Base-by-base conservation (phyloP, 2,113 vertebrate genomes). In the Craseonycteris thonglongyai region DNA sequence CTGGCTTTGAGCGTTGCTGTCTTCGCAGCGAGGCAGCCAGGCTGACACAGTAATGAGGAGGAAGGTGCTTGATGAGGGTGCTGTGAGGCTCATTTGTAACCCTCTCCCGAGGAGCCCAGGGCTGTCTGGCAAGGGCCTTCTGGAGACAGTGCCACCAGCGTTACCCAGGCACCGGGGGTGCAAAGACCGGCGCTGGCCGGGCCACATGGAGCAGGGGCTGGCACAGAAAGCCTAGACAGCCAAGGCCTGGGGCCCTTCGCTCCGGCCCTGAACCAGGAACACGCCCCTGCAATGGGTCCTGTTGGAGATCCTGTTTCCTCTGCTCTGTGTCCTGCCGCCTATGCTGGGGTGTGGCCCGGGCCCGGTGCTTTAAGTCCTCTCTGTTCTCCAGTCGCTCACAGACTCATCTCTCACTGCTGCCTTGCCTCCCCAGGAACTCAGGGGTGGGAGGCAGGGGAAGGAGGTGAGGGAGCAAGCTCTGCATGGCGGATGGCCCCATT, bases 401-500 rank as follows among this genome's bases (percentile, higher is more conserved):
- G 79, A 71, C n/a, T n/a, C n/a, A n/a, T n/a, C n/a, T 71, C 38
- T 38, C 6, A 11, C 61, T 66, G 49, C 80, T 72, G 72, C 26
- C 81, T 65, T 40, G 81, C 58, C 40, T 82, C 66, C 35, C 42
- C 30, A 56, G 87, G 74, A 96, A 71, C 68, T 90, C 3, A 4
- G 35, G 35, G 80, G 82, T 10, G 33, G 63, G 76, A 72, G 38
- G 63, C 6, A 9, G 74, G 9, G 26, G 6, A 22, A 59, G 42
- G 12, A 30, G 13, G 45, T 63, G 40, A 69, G 65, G 49, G 42
- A 65, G 56, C 33, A 68, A 83, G 40, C 51, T 84, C 78, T 45
- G 40, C 0, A 3, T 63, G 88, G 65, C 51, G 91, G 93, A 95
- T 79, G 92, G 91, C 82, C 68, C 85, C 83, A 85, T 91, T 95